Evolutionary conservation across 2,888 invertebrate species (phyloP).

Genomic region (Apeira syringaria): DNA sequence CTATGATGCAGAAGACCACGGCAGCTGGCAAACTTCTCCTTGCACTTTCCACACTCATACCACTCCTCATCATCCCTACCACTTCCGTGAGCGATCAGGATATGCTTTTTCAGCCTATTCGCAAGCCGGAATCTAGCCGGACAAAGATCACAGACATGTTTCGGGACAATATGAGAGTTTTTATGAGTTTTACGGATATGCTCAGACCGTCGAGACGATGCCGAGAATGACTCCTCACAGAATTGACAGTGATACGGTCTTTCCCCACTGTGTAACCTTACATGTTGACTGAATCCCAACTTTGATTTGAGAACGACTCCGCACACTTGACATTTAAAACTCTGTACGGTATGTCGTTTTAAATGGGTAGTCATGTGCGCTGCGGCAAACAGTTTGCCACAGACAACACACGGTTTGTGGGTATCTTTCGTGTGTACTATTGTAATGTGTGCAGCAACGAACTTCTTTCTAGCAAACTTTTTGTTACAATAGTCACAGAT

Average conservation of each 20-base stretch:
- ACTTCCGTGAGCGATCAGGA: slow-evolving; percentile 46
- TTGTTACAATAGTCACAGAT: slow-evolving; percentile 70
- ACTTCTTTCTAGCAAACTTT: slow-evolving; percentile 62
- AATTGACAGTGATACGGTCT: slow-evolving; percentile 58
- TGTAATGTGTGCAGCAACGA: slow-evolving; percentile 66
- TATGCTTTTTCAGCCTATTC: slow-evolving; percentile 54
- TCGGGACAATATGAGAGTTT: slow-evolving; percentile 41
- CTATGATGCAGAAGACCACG: slow-evolving; percentile 58
- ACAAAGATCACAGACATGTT: slow-evolving; percentile 56
- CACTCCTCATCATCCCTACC: slow-evolving; percentile 23
- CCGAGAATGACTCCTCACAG: slow-evolving; percentile 63
- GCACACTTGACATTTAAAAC: slow-evolving; percentile 57
- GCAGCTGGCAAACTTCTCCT: slow-evolving; percentile 55
- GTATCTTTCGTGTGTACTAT: slow-evolving; percentile 69
- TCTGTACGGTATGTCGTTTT: slow-evolving; percentile 48
- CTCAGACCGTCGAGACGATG: slow-evolving; percentile 65
- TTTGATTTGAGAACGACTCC: slow-evolving; percentile 54
- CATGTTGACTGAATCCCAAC: slow-evolving; percentile 61
- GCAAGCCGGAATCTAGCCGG: slow-evolving; percentile 62
- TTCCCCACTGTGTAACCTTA: slow-evolving; percentile 69
- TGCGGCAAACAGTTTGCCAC: slow-evolving; percentile 62
- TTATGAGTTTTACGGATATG: slow-evolving; percentile 59
- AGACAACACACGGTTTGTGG: slow-evolving; percentile 61
- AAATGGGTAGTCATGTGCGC: slow-evolving; percentile 69
- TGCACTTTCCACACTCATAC: slow-evolving; percentile 55